These are phyloP conservation scores for Nymphicus hollandicus DNA, from an alignment of 2,113 vertebrate species.

Conservation along the genomic window DNA sequence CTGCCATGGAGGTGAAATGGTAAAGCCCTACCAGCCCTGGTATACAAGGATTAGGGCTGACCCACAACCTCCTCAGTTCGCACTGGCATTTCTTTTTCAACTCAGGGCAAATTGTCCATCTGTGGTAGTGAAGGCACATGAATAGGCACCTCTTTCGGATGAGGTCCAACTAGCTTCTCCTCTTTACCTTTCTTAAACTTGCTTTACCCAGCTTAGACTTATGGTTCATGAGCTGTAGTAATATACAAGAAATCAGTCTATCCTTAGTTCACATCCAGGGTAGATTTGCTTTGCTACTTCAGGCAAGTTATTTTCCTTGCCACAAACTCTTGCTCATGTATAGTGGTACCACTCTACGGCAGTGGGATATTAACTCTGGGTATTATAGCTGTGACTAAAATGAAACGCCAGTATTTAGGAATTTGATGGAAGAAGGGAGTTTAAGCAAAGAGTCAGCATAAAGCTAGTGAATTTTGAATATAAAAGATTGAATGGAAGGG, in stretches of 20 bases:
- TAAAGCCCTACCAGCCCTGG: neutral
- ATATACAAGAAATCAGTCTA: neutral
- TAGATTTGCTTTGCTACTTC: neutral
- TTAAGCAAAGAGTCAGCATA: neutral
- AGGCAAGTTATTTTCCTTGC: neutral
- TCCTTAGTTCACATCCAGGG: neutral
- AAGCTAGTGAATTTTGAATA: fast-evolving
- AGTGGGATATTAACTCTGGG: neutral
- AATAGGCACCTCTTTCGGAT: neutral
- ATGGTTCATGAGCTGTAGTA: neutral
- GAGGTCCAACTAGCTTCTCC: neutral
- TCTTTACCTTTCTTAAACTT: neutral
- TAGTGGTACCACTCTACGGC: neutral
- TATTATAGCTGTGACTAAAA: neutral
- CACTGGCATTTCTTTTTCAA: neutral
- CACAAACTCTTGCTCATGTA: neutral
- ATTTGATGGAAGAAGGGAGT: neutral
- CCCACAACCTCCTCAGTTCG: neutral
- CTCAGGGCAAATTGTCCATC: neutral
- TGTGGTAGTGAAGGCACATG: neutral
- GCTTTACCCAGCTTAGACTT: neutral
- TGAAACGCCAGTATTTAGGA: neutral
- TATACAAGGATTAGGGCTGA: neutral
- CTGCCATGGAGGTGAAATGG: neutral
- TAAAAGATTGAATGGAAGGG: neutral